phyloP scores from a whole-genome alignment of 2,888 invertebrate genomes.

The Ormyrus nitidulus region DNA sequence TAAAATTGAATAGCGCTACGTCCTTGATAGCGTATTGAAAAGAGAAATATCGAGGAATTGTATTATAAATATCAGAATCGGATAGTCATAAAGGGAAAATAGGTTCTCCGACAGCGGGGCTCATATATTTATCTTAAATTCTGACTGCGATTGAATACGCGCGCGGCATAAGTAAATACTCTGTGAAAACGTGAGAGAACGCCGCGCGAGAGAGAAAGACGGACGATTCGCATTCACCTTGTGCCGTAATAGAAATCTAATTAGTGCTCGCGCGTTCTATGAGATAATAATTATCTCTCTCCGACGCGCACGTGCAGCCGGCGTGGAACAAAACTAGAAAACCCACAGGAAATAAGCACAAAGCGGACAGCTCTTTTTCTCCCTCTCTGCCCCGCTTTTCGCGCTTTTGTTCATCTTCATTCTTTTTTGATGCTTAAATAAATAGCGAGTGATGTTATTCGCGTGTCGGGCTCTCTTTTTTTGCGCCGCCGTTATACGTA shows the following conservation, averaged over 20 bases:
- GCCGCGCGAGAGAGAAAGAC: slow-evolving; percentile 8
- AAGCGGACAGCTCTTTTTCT: slow-evolving; percentile 4
- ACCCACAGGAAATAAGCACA: slow-evolving; percentile 26
- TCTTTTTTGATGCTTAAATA: slow-evolving; percentile 30
- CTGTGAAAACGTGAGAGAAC: not conserved
- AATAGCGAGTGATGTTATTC: slow-evolving; percentile 15
- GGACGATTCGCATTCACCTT: slow-evolving; percentile 32
- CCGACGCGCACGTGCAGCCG: not conserved
- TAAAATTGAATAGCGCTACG: no score
- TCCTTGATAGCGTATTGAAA: no score
- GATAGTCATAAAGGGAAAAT: no score
- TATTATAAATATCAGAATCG: no score
- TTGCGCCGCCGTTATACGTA: not conserved
- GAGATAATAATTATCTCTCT: slow-evolving; percentile 59
- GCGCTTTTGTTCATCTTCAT: not conserved
- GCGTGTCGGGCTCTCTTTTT: not conserved
- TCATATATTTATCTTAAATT: slow-evolving; percentile 38
- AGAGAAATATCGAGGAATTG: no score
- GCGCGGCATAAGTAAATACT: slow-evolving; percentile 40
- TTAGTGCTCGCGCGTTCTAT: slow-evolving; percentile 53
- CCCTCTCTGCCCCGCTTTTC: not conserved
- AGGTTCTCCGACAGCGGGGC: no score
- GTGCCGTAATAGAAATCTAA: slow-evolving; percentile 56
- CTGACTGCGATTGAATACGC: slow-evolving; percentile 38
- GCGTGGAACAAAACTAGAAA: slow-evolving; percentile 20